Evolutionary conservation across 2,113 vertebrate genomes (phyloP).

Genomic region (Hippocampus abdominalis): DNA sequence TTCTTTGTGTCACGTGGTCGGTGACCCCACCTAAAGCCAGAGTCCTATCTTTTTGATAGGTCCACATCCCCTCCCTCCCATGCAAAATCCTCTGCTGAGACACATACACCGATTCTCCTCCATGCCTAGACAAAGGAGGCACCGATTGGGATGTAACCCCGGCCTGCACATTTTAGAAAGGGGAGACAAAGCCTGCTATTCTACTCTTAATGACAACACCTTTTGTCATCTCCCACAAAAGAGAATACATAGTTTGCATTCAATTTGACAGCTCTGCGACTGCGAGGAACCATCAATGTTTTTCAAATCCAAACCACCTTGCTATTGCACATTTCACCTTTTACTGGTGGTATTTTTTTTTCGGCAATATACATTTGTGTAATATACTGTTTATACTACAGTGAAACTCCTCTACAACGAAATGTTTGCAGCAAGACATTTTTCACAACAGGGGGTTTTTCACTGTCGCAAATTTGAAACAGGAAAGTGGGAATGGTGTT

Average conservation of each 20-base stretch:
- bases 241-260: conserved; percentile 34
- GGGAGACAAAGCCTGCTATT: conserved; percentile 55
- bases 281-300: not conserved
- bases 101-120: conserved; percentile 36
- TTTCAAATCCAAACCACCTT: conserved; percentile 6
- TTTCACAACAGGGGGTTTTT: too few species aligned
- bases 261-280: conserved; percentile 6
- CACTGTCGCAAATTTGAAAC: too few species aligned
- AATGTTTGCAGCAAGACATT: too few species aligned
- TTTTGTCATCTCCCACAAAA: conserved; percentile 50
- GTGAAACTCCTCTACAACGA: too few species aligned
- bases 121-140: conserved; percentile 51
- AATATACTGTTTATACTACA: too few species aligned
- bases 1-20: conserved; percentile 31
- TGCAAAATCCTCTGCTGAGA: conserved; percentile 27
- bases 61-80: conserved; percentile 16
- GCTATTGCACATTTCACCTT: not conserved
- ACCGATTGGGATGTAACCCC: conserved; percentile 56
- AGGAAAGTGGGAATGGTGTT: too few species aligned
- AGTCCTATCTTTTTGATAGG: conserved; percentile 44
- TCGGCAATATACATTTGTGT: too few species aligned
- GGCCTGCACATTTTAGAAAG: conserved; percentile 46
- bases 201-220: conserved; percentile 46
- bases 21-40: conserved; percentile 52
- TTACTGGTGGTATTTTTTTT: too few species aligned